Base-by-base conservation (phyloP, 2,113 vertebrate species). In the Neolamprologus modestus region DNA sequence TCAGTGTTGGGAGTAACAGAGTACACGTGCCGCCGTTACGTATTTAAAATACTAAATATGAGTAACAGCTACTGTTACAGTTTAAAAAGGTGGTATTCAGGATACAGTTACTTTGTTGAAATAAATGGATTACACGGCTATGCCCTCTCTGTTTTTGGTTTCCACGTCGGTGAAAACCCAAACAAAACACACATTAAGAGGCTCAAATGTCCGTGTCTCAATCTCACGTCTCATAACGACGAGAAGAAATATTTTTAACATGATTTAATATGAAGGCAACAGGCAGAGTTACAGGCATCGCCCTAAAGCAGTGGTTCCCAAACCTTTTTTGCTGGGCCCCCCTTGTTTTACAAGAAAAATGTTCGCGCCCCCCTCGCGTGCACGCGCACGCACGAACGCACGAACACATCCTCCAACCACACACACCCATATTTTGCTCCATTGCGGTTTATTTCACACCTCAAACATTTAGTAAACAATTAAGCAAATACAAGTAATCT, bases 21-120 rank as follows among this genome's bases (percentile, higher is more conserved):
- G 5, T 17, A 61, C 14, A 61, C 0, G 57, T 26, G 0, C 21
- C 4, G 0, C 21, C 1, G 6, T 4, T 26, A 26, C 0, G 4
- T 17, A 61, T 17, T 61, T 31, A 61, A 61, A 61, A 17, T 61
- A 61, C 57, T 0, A 61, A 61, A 61, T 31, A 31, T 4, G 14
- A 61, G 26, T 31, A 61, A 59, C 13, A 1, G 24, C 16, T 59
- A 0, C 55, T 0, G 14, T 59, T 59, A 59, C 2, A 1, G 26
- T 17, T 31, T 31, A 1, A 59, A 13, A 3, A 6, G 26, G 26
- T 59, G 55, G 14, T 17, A 16, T 0, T 31, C 0, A 59, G 57
- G 0, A 59, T 59, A 59, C 26, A 31, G 8, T 59, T 28, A 59
- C 55, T 59, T 59, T 59, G 55, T 9, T 31, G 14, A 4, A 59